Conservation (phyloP, 2,797 vertebrate genomes). For the Champsocephalus gunnari region DNA sequence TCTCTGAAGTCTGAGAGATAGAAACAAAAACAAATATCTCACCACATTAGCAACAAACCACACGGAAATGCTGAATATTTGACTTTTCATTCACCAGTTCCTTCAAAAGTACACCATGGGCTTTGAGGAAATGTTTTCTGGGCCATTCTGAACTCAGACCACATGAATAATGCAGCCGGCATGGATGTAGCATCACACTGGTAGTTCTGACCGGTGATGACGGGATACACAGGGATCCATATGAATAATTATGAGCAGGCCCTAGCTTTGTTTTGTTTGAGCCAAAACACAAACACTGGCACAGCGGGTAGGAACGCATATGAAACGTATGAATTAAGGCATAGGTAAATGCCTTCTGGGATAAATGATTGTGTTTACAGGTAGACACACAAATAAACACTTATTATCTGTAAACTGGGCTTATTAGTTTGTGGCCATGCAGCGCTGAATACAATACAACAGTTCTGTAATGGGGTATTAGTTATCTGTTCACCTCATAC, state of each 20-base stretch:
- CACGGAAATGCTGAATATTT: constrained; percentile 54
- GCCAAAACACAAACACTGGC: constrained; percentile 9
- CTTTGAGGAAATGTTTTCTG: constrained; percentile 64
- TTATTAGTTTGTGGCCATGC: constrained; percentile 24
- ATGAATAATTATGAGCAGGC: constrained; percentile 39
- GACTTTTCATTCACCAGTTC: constrained; percentile 53
- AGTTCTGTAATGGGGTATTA: not conserved
- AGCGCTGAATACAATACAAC: constrained; percentile 1
- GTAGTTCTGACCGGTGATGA: not conserved
- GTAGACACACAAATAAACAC: constrained; percentile 40
- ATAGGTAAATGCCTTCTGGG: constrained; percentile 38
- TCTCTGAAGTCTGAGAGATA: constrained; percentile 34
- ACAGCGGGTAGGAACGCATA: constrained; percentile 2
- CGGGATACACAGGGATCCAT: constrained; percentile 1
- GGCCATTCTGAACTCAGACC: constrained; percentile 24
- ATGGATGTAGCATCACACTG: constrained; percentile 13
- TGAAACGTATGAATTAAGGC: constrained; percentile 17
- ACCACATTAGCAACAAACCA: constrained; percentile 1
- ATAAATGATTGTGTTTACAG: constrained; percentile 37
- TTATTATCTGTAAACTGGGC: constrained; percentile 11
- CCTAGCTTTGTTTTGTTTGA: not conserved
- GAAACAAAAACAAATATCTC: constrained; percentile 9
- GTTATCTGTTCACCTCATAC: constrained; percentile 23
- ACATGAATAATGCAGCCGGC: constrained; percentile 64
- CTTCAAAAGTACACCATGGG: constrained; percentile 57